A percentile compares a stretch with the other conserved stretches of the same genome.
Conservation (phyloP, 2,113 vertebrate species). For the Lepidiolamprologus cunningtoni region DNA sequence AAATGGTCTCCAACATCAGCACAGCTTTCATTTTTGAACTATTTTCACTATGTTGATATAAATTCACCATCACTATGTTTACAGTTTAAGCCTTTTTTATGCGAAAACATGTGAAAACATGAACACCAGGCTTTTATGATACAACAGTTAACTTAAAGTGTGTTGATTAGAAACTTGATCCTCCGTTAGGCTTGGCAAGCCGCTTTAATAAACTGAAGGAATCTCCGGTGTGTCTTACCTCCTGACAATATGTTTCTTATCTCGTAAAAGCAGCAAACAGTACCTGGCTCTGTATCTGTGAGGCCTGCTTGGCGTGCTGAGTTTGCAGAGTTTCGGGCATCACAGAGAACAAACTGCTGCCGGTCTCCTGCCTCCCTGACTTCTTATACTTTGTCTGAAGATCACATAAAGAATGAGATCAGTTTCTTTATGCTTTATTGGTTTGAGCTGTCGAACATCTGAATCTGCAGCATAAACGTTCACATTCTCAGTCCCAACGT, state of each 20-base stretch:
- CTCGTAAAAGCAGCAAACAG: background rate
- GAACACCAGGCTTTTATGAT: background rate
- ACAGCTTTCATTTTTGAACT: background rate
- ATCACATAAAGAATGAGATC: background rate
- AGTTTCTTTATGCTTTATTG: background rate
- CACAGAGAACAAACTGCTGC: constrained; percentile 76
- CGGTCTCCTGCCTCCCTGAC: constrained; percentile 64
- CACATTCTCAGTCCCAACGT: background rate
- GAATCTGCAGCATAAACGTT: background rate
- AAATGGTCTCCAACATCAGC: background rate
- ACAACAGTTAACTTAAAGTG: background rate
- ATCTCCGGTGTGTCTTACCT: background rate
- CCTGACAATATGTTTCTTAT: background rate
- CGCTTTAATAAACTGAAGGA: background rate
- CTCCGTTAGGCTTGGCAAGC: background rate
- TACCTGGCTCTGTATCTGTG: constrained; percentile 58
- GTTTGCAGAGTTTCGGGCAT: constrained; percentile 88
- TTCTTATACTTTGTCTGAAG: constrained; percentile 79
- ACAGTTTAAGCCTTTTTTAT: background rate
- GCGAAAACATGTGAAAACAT: accelerated
- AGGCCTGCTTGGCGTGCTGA: constrained; percentile 77
- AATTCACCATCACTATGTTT: accelerated
- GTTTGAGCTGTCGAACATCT: background rate
- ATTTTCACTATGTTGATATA: background rate
- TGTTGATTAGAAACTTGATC: background rate